A percentile compares a stretch with the other conserved stretches of the same genome.
Evolutionary conservation across 2,113 vertebrate genomes (phyloP).

Genomic region (Hypocryptadius cinnamomeus): DNA sequence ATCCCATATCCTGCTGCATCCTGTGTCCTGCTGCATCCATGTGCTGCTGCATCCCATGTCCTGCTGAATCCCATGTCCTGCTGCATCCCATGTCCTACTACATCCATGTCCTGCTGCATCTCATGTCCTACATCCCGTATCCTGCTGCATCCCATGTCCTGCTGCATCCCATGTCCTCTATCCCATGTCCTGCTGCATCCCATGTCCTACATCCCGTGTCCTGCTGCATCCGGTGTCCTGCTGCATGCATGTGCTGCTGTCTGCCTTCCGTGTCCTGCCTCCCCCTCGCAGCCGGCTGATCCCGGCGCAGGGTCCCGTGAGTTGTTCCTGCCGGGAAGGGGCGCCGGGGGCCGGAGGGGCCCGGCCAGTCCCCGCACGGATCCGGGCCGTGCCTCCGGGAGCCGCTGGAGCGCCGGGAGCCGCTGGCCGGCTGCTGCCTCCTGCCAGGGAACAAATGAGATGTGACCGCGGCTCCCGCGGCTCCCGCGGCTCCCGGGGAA

Average conservation of each 20-base stretch:
- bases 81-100: accelerated
- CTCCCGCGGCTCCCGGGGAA: background rate
- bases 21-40: background rate
- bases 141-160: background rate
- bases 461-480: background rate
- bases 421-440: background rate
- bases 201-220: background rate
- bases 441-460: background rate
- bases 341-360: background rate
- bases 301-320: accelerated
- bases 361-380: accelerated
- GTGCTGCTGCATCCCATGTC: accelerated
- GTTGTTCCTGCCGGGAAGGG: background rate
- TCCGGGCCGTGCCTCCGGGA: background rate
- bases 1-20: background rate
- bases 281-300: background rate
- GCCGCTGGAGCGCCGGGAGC: background rate
- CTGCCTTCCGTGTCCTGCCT: background rate
- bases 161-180: background rate
- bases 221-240: background rate
- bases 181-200: background rate
- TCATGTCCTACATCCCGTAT: background rate
- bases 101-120: background rate
- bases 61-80: background rate
- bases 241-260: background rate